phyloP scores from a whole-genome alignment of 2,888 invertebrate genomes.

The Griposia aprilina region DNA sequence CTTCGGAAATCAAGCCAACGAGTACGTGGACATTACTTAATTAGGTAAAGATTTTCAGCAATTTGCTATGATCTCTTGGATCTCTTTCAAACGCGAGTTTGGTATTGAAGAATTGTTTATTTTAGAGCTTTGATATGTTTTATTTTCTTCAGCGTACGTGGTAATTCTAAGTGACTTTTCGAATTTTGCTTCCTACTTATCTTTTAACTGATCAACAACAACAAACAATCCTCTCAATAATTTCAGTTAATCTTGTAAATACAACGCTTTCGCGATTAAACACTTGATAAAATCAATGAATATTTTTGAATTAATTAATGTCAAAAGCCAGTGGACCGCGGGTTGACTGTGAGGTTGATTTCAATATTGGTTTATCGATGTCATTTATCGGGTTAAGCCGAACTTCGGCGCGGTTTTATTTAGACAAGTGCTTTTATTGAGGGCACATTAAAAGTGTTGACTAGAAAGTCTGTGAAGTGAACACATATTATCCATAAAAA shows the following conservation, averaged over 20 bases:
- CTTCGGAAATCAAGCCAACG: neutral
- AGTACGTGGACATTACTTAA: neutral
- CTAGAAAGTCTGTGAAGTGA: neutral
- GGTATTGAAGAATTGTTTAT: neutral
- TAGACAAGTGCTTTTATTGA: neutral
- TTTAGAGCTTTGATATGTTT: neutral
- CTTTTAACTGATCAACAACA: neutral
- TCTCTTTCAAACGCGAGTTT: neutral
- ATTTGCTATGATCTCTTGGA: neutral
- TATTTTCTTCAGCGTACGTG: neutral
- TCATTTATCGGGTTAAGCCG: neutral
- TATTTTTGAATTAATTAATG: constrained; percentile 14
- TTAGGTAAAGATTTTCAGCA: neutral
- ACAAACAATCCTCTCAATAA: neutral
- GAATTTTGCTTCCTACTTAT: neutral
- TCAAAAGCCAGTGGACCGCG: neutral
- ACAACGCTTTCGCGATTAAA: neutral
- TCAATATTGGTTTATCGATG: constrained; percentile 17
- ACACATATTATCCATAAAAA: neutral
- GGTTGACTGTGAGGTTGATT: neutral
- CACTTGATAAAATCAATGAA: constrained; percentile 10
- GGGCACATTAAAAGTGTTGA: neutral
- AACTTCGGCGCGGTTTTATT: neutral
- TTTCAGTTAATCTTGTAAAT: neutral
- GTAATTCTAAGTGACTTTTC: neutral